A percentile compares a stretch with the other conserved stretches of the same genome.
Conservation (phyloP, 2,797 vertebrate species). For the Champsocephalus gunnari region DNA sequence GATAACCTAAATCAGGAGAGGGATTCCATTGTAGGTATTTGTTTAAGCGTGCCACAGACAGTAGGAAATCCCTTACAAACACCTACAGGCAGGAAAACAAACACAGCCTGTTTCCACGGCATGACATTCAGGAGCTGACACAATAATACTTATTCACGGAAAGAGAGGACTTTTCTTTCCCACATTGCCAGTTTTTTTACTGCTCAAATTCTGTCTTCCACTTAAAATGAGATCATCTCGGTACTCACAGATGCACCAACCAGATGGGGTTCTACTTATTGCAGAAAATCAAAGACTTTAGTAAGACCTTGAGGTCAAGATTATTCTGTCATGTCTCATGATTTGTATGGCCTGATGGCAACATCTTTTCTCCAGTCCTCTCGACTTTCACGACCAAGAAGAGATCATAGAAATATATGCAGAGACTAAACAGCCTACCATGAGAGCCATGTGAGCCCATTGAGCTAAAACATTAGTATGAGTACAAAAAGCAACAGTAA, state of each 20-base stretch:
- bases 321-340: conserved; percentile 47
- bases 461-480: conserved; percentile 23
- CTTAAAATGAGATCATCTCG: conserved; percentile 64
- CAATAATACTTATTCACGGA: conserved; percentile 20
- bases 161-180: conserved; percentile 1
- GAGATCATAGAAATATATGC: conserved; percentile 46
- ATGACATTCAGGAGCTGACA: conserved; percentile 19
- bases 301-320: conserved; percentile 52
- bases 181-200: conserved; percentile 23
- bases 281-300: conserved; percentile 49
- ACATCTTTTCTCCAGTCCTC: conserved; percentile 38
- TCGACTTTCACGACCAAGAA: conserved; percentile 41
- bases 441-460: conserved; percentile 53
- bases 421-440: conserved; percentile 64
- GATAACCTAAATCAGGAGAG: conserved; percentile 50
- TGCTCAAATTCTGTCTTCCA: conserved; percentile 42
- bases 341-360: conserved; percentile 56
- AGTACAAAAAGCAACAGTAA: conserved; percentile 16
- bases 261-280: conserved; percentile 66
- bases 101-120: conserved; percentile 33
- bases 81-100: conserved; percentile 55
- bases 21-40: conserved; percentile 58
- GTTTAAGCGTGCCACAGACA: conserved; percentile 47
- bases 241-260: conserved; percentile 42
- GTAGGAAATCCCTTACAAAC: conserved; percentile 60